A percentile compares a stretch with the other conserved stretches of the same genome.
Evolutionary conservation across 2,797 vertebrate genomes (phyloP).

Genomic region (Falco concolor): DNA sequence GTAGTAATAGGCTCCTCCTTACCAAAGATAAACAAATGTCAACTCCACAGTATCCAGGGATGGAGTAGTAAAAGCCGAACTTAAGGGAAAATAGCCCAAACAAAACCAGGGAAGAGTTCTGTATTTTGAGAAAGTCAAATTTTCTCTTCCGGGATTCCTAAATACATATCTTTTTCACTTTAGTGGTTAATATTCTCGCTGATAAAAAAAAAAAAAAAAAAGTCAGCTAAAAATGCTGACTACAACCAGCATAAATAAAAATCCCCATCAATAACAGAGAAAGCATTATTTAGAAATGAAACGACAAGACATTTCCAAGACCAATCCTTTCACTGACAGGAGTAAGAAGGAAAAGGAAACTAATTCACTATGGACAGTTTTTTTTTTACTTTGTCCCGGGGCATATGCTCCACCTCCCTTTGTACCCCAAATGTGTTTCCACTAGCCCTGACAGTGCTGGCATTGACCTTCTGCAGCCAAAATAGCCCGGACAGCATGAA

Average conservation of each 20-base stretch:
- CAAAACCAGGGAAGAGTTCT: not conserved
- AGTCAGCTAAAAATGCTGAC: not conserved
- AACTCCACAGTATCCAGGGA: not conserved
- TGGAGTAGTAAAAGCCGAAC: not conserved
- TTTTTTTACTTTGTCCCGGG: not conserved
- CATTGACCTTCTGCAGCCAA: not conserved
- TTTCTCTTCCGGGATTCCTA: not conserved
- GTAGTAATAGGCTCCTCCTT: not conserved
- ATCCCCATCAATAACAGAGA: not conserved
- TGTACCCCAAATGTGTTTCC: not conserved
- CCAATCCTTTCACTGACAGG: not conserved
- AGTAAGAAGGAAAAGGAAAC: conserved; percentile 16
- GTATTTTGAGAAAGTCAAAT: not conserved
- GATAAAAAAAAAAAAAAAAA: not conserved
- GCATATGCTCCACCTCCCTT: not conserved
- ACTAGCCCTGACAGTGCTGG: not conserved
- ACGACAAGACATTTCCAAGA: not conserved
- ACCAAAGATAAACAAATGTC: not conserved
- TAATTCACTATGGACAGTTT: not conserved
- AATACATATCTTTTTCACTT: not conserved
- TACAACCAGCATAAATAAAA: not conserved
- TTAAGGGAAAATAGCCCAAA: not conserved
- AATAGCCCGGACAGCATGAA: not conserved
- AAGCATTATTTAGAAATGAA: conserved; percentile 36
- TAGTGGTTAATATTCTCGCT: not conserved